Conservation (phyloP, 2,888 invertebrate species). For the Rotaria socialis region DNA sequence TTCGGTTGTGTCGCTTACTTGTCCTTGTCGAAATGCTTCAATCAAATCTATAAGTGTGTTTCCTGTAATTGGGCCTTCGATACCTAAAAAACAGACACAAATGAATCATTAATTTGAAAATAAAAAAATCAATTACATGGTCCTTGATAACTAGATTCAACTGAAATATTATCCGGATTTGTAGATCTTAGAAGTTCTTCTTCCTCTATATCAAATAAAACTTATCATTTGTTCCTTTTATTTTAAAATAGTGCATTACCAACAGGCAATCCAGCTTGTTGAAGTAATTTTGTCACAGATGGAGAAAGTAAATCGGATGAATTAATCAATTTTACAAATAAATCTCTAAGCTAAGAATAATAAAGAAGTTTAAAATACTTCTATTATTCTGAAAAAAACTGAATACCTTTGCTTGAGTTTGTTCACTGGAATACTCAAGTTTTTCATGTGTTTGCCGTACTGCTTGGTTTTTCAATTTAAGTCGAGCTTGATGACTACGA, state of each 20-base stretch:
- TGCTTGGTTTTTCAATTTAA: slow-evolving; percentile 5
- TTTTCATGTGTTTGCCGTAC: slow-evolving; percentile 25
- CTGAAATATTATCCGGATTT: slow-evolving; percentile 52
- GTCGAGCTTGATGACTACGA: slow-evolving; percentile 17
- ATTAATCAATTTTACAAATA: slow-evolving; percentile 6
- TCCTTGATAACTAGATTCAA: slow-evolving; percentile 71
- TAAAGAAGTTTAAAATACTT: too few species aligned
- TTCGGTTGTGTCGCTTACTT: slow-evolving; percentile 43
- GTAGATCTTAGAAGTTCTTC: not conserved
- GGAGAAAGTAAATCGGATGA: not conserved
- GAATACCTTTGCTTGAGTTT: not conserved
- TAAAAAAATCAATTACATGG: slow-evolving; percentile 63
- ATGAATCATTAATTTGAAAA: too few species aligned
- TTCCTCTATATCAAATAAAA: slow-evolving; percentile 1
- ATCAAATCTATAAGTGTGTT: slow-evolving; percentile 76
- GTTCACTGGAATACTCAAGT: slow-evolving; percentile 27
- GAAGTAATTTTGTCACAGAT: slow-evolving; percentile 11
- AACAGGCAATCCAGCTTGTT: slow-evolving; percentile 1
- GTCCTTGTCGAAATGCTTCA: slow-evolving; percentile 70
- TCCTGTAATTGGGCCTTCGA: slow-evolving; percentile 75
- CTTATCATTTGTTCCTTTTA: not conserved
- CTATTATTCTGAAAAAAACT: too few species aligned
- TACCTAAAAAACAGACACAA: not conserved
- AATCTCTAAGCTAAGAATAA: not conserved
- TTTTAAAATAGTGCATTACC: not conserved